These are phyloP conservation scores for Phylloscopus whistleri DNA, from an alignment of 2,113 vertebrate genomes.

Conservation along the genomic window DNA sequence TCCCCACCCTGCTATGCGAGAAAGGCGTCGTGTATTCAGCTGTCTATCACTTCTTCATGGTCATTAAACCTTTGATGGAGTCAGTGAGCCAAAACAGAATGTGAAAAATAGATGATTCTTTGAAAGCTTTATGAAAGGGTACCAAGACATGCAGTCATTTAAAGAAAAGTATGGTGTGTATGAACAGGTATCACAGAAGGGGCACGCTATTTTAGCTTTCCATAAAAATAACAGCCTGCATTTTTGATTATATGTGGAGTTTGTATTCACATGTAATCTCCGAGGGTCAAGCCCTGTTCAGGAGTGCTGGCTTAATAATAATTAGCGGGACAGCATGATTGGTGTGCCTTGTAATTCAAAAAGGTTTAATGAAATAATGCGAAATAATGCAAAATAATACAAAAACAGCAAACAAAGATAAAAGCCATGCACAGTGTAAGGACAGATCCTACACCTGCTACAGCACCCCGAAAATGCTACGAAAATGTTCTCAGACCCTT, in stretches of 20 bases:
- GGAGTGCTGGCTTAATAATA: too few relatives aligned
- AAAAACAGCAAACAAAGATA: too few relatives aligned
- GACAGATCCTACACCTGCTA: too few relatives aligned
- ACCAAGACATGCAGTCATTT: not conserved
- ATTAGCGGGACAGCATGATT: too few relatives aligned
- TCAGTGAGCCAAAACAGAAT: slow-evolving; percentile 13
- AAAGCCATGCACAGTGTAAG: too few relatives aligned
- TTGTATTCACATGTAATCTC: too few relatives aligned
- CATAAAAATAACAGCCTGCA: not conserved
- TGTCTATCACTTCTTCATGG: not conserved
- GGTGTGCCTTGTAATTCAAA: too few relatives aligned
- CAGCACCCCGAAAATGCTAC: too few relatives aligned
- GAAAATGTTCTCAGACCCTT: too few relatives aligned
- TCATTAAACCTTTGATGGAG: not conserved
- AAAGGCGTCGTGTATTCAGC: not conserved
- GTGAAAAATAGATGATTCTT: not conserved
- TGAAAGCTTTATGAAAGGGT: not conserved
- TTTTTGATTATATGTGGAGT: not conserved
- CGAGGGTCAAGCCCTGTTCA: too few relatives aligned
- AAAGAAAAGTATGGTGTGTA: not conserved
- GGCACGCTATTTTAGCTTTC: not conserved
- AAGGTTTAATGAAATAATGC: too few relatives aligned
- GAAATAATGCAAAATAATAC: too few relatives aligned
- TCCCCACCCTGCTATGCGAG: not conserved
- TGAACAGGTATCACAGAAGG: not conserved